A percentile compares a stretch with the other conserved stretches of the same genome.
phyloP scores from a whole-genome alignment of 1,140 invertebrate species.

The Delia radicum region DNA sequence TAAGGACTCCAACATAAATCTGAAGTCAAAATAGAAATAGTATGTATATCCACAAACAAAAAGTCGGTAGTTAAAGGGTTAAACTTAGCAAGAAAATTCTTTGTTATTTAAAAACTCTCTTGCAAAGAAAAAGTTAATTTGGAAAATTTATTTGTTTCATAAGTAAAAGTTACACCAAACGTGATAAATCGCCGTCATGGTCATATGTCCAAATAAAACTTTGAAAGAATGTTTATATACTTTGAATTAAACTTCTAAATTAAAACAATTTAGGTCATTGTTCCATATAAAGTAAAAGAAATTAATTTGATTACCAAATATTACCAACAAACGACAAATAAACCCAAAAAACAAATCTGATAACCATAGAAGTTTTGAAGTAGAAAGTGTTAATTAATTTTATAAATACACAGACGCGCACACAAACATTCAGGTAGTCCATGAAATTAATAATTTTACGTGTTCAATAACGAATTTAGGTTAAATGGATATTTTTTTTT shows the following conservation, averaged over 20 bases:
- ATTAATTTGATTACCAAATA: conserved; percentile 19
- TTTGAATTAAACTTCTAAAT: not conserved
- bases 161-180: conserved; percentile 5
- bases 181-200: too few relatives aligned
- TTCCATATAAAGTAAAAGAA: conserved; percentile 9
- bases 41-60: too few relatives aligned
- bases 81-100: too few relatives aligned
- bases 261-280: conserved; percentile 8
- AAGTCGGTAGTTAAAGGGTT: too few relatives aligned
- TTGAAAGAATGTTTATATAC: too few relatives aligned
- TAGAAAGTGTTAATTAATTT: conserved; percentile 7
- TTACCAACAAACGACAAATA: not conserved
- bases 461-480: conserved; percentile 4
- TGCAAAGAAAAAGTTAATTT: too few relatives aligned
- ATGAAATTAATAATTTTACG: conserved; percentile 9
- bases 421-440: not conserved
- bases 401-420: not conserved
- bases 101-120: too few relatives aligned
- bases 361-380: not conserved
- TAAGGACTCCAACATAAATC: too few relatives aligned
- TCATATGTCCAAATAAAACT: too few relatives aligned
- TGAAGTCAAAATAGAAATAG: too few relatives aligned
- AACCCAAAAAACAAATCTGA: not conserved
- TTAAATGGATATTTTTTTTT: not conserved
- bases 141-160: too few relatives aligned